Evolutionary conservation across 2,113 vertebrate species (phyloP).

Genomic region (Hippocampus mohnikei): DNA sequence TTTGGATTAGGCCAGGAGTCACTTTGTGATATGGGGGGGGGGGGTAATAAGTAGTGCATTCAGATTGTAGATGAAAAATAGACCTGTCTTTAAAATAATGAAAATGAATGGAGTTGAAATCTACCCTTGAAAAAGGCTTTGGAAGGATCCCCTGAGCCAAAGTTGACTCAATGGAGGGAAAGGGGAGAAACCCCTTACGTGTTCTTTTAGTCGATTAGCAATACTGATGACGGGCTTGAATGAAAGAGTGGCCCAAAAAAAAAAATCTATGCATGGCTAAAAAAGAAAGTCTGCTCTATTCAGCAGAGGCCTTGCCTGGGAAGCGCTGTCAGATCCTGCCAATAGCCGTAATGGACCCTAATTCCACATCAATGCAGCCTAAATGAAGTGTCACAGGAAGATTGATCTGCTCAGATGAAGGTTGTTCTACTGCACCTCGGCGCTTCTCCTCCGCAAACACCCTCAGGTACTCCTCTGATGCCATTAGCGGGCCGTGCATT

Average conservation of each 20-base stretch:
- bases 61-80: conserved; percentile 12
- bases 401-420: conserved; percentile 85
- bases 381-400: conserved; percentile 93
- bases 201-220: conserved; percentile 73
- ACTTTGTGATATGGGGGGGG: conserved; percentile 3
- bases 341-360: conserved; percentile 85
- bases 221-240: conserved; percentile 70
- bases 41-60: background rate
- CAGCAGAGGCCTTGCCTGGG: conserved; percentile 69
- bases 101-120: conserved; percentile 50
- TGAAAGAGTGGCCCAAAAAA: conserved; percentile 28
- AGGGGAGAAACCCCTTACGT: conserved; percentile 53
- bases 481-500: background rate
- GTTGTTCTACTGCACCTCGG: conserved; percentile 70
- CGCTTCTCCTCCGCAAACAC: conserved; percentile 61
- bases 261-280: conserved; percentile 73
- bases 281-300: conserved; percentile 72
- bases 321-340: conserved; percentile 75
- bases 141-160: conserved; percentile 24
- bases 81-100: conserved; percentile 9
- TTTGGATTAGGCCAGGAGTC: conserved; percentile 20
- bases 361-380: conserved; percentile 94
- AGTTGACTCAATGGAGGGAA: conserved; percentile 19
- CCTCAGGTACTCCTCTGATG: conserved; percentile 60
- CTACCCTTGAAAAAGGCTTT: conserved; percentile 46